These are phyloP conservation scores for Cepaea hortensis DNA, from an alignment of 2,888 invertebrate genomes.

Conservation along the genomic window DNA sequence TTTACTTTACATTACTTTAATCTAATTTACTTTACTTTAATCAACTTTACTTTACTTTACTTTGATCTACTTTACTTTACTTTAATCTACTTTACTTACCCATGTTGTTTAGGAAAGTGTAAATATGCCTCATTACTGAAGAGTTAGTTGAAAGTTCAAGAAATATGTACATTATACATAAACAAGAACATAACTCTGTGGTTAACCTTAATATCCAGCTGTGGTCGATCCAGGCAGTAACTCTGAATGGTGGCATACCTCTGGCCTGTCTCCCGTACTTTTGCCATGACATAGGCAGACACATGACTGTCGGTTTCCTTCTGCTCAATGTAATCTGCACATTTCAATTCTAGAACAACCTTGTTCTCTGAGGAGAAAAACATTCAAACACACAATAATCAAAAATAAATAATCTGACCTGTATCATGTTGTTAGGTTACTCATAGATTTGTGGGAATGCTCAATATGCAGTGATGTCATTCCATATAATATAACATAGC, in stretches of 20 bases:
- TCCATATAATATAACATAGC: too few relatives aligned
- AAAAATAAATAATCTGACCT: too few relatives aligned
- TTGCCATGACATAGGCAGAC: slow-evolving; percentile 68
- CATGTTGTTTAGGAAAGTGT: too few relatives aligned
- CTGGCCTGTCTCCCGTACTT: slow-evolving; percentile 69
- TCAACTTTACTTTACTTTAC: too few relatives aligned
- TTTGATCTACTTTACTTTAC: too few relatives aligned
- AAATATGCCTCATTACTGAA: background rate
- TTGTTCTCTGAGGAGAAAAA: slow-evolving; percentile 60
- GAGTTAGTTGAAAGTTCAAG: background rate
- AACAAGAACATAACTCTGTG: background rate
- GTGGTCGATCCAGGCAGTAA: slow-evolving; percentile 69
- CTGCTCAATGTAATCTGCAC: slow-evolving; percentile 63
- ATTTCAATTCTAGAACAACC: slow-evolving; percentile 60
- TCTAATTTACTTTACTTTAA: too few relatives aligned
- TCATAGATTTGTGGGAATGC: too few relatives aligned
- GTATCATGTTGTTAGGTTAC: too few relatives aligned
- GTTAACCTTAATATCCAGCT: slow-evolving; percentile 69
- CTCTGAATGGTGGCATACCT: slow-evolving; percentile 64
- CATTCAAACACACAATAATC: too few relatives aligned
- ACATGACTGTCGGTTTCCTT: slow-evolving; percentile 71
- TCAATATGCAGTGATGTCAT: too few relatives aligned
- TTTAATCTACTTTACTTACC: too few relatives aligned
- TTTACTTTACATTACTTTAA: too few relatives aligned
- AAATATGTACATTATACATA: background rate